These are phyloP conservation scores for Epistrophe grossulariae DNA, from an alignment of 2,888 invertebrate genomes.

Conservation along the genomic window DNA sequence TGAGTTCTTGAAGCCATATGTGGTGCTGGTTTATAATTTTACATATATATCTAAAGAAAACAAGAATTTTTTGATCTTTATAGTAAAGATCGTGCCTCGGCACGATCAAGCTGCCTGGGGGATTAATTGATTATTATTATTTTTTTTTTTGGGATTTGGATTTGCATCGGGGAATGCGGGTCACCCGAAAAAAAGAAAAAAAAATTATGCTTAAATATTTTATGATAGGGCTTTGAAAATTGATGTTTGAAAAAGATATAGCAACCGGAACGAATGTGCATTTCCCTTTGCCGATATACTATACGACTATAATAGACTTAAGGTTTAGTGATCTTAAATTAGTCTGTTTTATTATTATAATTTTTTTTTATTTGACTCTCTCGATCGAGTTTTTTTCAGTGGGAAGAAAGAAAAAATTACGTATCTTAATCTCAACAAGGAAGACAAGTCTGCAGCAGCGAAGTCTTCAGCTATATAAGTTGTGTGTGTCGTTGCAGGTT, in stretches of 20 bases:
- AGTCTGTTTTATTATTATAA: constrained; percentile 43
- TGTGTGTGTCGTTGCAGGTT: background rate
- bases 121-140: constrained; percentile 62
- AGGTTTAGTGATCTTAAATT: constrained; percentile 37
- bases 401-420: constrained; percentile 28
- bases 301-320: too few relatives aligned
- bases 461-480: background rate
- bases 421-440: constrained; percentile 38
- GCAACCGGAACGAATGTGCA: constrained; percentile 56
- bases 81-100: constrained; percentile 16
- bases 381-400: constrained; percentile 18
- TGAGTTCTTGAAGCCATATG: constrained; percentile 60
- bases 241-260: constrained; percentile 52
- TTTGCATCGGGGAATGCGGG: constrained; percentile 72
- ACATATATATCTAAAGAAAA: constrained; percentile 22
- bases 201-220: constrained; percentile 28
- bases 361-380: constrained; percentile 38
- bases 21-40: constrained; percentile 42
- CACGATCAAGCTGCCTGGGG: constrained; percentile 37
- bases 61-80: constrained; percentile 10
- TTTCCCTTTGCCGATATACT: constrained; percentile 2
- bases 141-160: constrained; percentile 38
- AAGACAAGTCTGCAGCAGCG: constrained; percentile 14
- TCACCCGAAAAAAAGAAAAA: constrained; percentile 43
- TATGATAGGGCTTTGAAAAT: constrained; percentile 45